phyloP scores from a whole-genome alignment of 2,797 vertebrate genomes.

The Oryzias dopingdopingensis region DNA sequence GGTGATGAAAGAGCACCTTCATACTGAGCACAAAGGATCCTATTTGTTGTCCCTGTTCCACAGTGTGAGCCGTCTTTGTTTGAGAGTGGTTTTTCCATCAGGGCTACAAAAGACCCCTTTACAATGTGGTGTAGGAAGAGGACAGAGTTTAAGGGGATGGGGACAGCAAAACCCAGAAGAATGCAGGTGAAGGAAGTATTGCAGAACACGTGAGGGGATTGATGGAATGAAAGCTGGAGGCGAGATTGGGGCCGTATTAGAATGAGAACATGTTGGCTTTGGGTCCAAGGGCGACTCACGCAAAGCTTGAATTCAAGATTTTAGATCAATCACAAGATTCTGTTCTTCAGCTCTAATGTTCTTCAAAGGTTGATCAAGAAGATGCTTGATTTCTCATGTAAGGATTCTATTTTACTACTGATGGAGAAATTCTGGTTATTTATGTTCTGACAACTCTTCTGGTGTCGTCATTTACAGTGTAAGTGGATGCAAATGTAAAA shows the following conservation, averaged over 20 bases:
- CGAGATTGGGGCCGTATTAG: conserved; percentile 63
- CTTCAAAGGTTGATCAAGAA: too few relatives aligned
- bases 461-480: too few relatives aligned
- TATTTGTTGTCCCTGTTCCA: conserved; percentile 70
- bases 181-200: conserved; percentile 39
- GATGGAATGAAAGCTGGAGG: conserved; percentile 44
- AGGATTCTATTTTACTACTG: too few relatives aligned
- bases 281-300: conserved; percentile 66
- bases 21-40: conserved; percentile 55
- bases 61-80: conserved; percentile 60
- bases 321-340: conserved; percentile 60
- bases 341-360: too few relatives aligned
- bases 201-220: conserved; percentile 40
- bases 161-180: conserved; percentile 30
- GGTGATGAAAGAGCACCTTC: conserved; percentile 59
- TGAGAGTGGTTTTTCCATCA: conserved; percentile 70
- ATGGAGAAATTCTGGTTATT: too few relatives aligned
- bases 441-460: too few relatives aligned
- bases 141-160: conserved; percentile 34
- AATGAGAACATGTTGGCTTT: conserved; percentile 56
- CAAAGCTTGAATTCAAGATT: conserved; percentile 60
- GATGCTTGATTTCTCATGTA: too few relatives aligned
- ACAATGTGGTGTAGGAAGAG: conserved; percentile 54
- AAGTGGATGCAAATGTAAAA: too few relatives aligned
- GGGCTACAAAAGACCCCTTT: conserved; percentile 65